phyloP scores from a whole-genome alignment of 2,888 invertebrate species.

The Amphipyra berbera region DNA sequence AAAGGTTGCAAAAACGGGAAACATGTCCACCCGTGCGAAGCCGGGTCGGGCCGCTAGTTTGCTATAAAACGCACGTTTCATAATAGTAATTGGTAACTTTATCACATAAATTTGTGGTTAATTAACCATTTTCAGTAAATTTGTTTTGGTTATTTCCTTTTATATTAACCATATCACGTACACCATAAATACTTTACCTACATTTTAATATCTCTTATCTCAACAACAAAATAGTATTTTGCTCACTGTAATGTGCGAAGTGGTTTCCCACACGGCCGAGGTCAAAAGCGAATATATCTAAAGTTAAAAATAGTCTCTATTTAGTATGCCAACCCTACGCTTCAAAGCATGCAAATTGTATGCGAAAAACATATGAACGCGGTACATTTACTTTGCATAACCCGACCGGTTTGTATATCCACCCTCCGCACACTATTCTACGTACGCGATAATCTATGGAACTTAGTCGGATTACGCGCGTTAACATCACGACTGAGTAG shows the following conservation, averaged over 20 bases:
- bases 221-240: conserved; percentile 27
- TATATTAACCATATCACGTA: conserved; percentile 14
- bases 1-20: too few relatives aligned
- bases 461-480: conserved; percentile 57
- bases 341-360: conserved; percentile 73
- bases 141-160: background rate
- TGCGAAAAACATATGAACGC: conserved; percentile 65
- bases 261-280: conserved; percentile 53
- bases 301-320: conserved; percentile 69
- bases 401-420: conserved; percentile 44
- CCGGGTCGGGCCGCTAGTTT: too few relatives aligned
- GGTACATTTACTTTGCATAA: conserved; percentile 64
- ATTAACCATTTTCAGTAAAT: too few relatives aligned
- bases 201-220: conserved; percentile 24
- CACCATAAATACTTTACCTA: conserved; percentile 14
- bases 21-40: too few relatives aligned
- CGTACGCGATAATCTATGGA: conserved; percentile 38
- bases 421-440: conserved; percentile 14
- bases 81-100: too few relatives aligned
- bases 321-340: conserved; percentile 76
- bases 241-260: conserved; percentile 18
- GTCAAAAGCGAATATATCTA: conserved; percentile 59
- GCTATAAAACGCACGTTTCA: too few relatives aligned
- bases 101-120: too few relatives aligned
- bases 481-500: conserved; percentile 50